Percentiles rank a stretch among this genome's conserved stretches.
These are phyloP conservation scores for Caenorhabditis elegans DNA, from an alignment of 1,140 invertebrate genomes.

Conservation along the genomic window DNA sequence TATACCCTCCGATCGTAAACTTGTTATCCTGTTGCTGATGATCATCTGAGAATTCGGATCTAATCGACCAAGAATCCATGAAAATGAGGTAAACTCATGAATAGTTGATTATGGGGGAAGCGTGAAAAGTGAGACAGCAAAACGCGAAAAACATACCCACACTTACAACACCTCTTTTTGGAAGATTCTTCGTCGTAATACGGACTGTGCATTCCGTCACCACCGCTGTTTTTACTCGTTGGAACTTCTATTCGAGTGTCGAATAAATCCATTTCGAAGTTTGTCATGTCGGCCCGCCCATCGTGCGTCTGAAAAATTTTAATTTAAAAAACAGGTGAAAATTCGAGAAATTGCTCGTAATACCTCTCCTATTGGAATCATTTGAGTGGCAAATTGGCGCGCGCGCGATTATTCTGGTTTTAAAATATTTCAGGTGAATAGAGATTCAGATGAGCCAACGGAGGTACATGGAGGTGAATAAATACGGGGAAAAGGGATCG, in stretches of 20 bases:
- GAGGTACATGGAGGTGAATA: too few species aligned
- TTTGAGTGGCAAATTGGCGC: neutral
- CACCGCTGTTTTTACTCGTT: neutral
- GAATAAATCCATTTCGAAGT: slow-evolving; percentile 63
- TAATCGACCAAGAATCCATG: neutral
- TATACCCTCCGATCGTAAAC: too few species aligned
- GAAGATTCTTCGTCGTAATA: neutral
- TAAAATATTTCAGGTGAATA: neutral
- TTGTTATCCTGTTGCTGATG: neutral
- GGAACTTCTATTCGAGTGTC: slow-evolving; percentile 53
- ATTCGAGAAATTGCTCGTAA: neutral
- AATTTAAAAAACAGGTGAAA: neutral
- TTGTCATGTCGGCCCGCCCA: slow-evolving; percentile 64
- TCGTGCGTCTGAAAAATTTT: slow-evolving; percentile 56
- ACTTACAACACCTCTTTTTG: slow-evolving; percentile 19
- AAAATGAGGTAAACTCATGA: neutral
- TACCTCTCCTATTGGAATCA: slow-evolving; percentile 48
- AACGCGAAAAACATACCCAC: slow-evolving; percentile 13
- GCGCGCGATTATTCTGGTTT: too few species aligned
- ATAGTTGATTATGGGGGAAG: neutral
- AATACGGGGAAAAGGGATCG: neutral
- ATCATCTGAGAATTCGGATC: neutral
- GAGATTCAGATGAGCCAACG: neutral
- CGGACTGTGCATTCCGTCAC: neutral
- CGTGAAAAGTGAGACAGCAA: neutral